Base-by-base conservation (phyloP, 2,888 invertebrate species). In the Phanerotoma sp. region DNA sequence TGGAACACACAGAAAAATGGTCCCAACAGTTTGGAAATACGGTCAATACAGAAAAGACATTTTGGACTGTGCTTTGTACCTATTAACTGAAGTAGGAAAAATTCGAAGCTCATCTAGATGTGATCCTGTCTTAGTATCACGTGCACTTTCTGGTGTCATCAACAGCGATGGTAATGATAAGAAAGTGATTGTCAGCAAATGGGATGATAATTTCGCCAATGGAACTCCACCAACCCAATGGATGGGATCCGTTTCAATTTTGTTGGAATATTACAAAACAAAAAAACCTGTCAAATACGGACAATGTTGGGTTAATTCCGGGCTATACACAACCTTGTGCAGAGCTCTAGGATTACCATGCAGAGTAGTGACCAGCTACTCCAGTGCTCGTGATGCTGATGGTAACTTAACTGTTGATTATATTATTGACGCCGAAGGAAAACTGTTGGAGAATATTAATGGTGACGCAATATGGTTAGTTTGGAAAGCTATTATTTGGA, bases 261-360 rank as follows among this genome's bases (percentile, higher is more conserved):
- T 93, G 48, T 84, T 86, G 51, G 79, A 90, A 71, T 93, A 86
- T 77, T 72, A 83, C 61, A 83, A 82, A 72, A 85, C 80, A 0
- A 81, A 82, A 58, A 83, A 87, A 5, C 44, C 18, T 6, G 91
- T 93, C 7, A 82, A 82, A 15, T 93, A 89, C 67, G 93, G 92
- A 4, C 93, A 93, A 71, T 93, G 93, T 73, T 93, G 91, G 91
- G 91, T 92, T 3, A 93, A 91, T 70, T 87, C 91, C 25, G 92
- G 90, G 0, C 86, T 92, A 11, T 84, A 87, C 2, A 88, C 89
- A n/a, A 86, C 92, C 62, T 87, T 90, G 4, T 91, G 89, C 73
- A 82, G 92, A 9, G 88, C 91, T 1, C 79, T 92, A 10, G 92
- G 91, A 6, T 86, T 91, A 44, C 92, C 91, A 1, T 87, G 87